Percentiles rank a stretch among this genome's conserved stretches.
phyloP scores from a whole-genome alignment of 2,113 vertebrate genomes.

The Syrrhaptes paradoxus region DNA sequence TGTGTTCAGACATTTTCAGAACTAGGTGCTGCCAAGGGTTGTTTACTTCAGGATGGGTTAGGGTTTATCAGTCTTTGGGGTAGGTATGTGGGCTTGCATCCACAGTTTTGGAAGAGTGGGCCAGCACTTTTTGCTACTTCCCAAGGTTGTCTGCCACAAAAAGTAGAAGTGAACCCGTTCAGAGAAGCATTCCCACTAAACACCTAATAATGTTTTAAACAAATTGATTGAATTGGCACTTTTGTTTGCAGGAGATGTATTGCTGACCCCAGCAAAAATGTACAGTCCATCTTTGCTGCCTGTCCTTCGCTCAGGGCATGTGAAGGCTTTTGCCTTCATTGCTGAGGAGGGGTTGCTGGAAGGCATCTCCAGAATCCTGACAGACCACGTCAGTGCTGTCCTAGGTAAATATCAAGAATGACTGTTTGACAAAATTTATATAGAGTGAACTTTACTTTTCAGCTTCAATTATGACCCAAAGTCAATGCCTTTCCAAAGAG shows the following conservation, averaged over 20 bases:
- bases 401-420: constrained; percentile 74
- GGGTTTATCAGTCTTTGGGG: neutral
- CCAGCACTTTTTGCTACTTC: neutral
- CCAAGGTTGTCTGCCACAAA: neutral
- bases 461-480: neutral
- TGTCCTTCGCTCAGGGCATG: constrained; percentile 76
- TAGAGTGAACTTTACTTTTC: neutral
- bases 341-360: constrained; percentile 85
- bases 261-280: constrained; percentile 84
- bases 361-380: constrained; percentile 83
- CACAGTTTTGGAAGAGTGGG: neutral
- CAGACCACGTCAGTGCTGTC: constrained; percentile 75
- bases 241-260: constrained; percentile 76
- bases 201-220: neutral
- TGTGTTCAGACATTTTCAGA: neutral
- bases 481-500: neutral
- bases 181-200: neutral
- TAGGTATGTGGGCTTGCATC: neutral
- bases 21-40: neutral
- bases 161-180: neutral
- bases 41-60: neutral
- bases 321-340: constrained; percentile 85
- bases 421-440: neutral
- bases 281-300: constrained; percentile 83
- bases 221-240: neutral